Conservation (phyloP, 2,888 invertebrate species). For the Sialis fuliginosa region DNA sequence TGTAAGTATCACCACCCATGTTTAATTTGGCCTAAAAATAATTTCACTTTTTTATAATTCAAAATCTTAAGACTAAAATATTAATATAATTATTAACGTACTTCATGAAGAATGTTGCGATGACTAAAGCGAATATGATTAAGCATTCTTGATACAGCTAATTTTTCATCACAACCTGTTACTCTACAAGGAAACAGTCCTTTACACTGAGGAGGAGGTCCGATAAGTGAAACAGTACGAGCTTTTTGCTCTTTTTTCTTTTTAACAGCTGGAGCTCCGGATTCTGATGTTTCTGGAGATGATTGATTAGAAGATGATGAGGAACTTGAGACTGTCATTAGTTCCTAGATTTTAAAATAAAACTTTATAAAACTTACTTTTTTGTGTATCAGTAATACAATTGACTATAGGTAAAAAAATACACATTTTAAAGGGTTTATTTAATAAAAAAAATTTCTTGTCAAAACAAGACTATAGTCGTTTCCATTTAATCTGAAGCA, state of each 20-base stretch:
- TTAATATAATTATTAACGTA: no score
- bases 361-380: constrained; percentile 10
- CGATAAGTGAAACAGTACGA: no score
- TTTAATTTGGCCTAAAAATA: no score
- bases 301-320: neutral
- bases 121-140: constrained; percentile 34
- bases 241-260: constrained; percentile 9
- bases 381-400: constrained; percentile 24
- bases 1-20: no score
- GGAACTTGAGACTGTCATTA: neutral
- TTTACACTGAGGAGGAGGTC: constrained; percentile 20
- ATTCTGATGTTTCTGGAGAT: constrained; percentile 17
- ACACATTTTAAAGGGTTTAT: neutral
- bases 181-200: constrained; percentile 34
- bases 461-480: no score
- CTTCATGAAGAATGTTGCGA: neutral
- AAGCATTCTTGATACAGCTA: constrained; percentile 28
- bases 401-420: neutral
- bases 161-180: constrained; percentile 22
- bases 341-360: no score
- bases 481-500: no score
- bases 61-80: no score
- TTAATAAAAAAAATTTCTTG: no score
- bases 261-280: constrained; percentile 17
- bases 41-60: no score